Percentiles rank a stretch among this genome's conserved stretches.
Conservation (phyloP, 2,888 invertebrate genomes). For the Pyrochroa serraticornis region DNA sequence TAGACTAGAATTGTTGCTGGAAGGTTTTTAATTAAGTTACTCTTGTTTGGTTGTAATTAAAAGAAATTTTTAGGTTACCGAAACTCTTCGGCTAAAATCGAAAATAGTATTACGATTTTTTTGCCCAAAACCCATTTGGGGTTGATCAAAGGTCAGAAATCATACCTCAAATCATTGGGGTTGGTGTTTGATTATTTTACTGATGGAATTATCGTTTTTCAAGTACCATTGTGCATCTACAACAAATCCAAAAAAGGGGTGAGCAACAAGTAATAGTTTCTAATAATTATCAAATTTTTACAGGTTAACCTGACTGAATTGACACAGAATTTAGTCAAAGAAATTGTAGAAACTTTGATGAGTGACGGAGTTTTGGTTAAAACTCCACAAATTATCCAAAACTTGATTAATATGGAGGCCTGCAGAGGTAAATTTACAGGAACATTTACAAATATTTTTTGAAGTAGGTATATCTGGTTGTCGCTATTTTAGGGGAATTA, state of each 20-base stretch:
- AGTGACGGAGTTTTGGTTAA: slow-evolving; percentile 47
- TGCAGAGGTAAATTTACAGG: slow-evolving; percentile 64
- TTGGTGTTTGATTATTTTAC: slow-evolving; percentile 60
- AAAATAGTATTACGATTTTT: slow-evolving; percentile 39
- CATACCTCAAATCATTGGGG: slow-evolving; percentile 66
- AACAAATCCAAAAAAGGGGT: slow-evolving; percentile 64
- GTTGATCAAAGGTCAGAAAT: slow-evolving; percentile 62
- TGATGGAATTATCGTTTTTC: slow-evolving; percentile 58
- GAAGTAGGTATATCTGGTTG: too few relatives aligned
- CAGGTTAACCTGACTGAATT: slow-evolving; percentile 43
- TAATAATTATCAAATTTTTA: slow-evolving; percentile 1
- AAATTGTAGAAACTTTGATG: slow-evolving; percentile 63
- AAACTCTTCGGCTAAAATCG: slow-evolving; percentile 30
- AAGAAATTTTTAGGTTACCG: slow-evolving; percentile 38
- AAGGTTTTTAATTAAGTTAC: slow-evolving; percentile 56
- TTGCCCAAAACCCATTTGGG: slow-evolving; percentile 59
- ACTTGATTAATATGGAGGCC: slow-evolving; percentile 67
- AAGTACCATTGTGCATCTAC: slow-evolving; percentile 69
- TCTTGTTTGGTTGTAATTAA: neutral
- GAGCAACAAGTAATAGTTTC: slow-evolving; percentile 32
- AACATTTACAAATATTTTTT: too few relatives aligned
- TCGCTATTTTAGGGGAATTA: too few relatives aligned
- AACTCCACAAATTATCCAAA: slow-evolving; percentile 58
- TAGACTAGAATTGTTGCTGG: slow-evolving; percentile 71
- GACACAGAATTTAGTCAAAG: slow-evolving; percentile 63